These are phyloP conservation scores for Myripristis jacobus DNA, from an alignment of 2,797 vertebrate species.

Conservation along the genomic window DNA sequence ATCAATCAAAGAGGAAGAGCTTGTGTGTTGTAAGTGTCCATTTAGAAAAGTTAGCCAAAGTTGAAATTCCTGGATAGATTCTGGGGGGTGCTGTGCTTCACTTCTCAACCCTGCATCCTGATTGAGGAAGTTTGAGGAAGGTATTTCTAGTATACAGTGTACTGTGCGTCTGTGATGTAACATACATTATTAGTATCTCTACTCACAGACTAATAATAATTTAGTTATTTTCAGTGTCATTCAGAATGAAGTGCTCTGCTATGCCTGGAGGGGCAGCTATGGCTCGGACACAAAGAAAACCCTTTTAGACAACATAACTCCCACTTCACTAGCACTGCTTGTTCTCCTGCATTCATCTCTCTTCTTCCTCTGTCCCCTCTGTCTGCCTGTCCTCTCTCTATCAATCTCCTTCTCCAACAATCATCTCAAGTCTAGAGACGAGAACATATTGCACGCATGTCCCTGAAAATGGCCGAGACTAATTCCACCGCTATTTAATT, in stretches of 20 bases:
- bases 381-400: neutral
- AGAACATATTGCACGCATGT: neutral
- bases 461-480: neutral
- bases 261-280: constrained; percentile 40
- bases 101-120: neutral
- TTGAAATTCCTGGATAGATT: no score
- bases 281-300: constrained; percentile 52
- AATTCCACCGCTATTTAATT: constrained; percentile 5
- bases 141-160: neutral
- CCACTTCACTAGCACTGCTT: constrained; percentile 22
- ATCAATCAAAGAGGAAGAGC: no score
- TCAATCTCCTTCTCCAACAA: neutral
- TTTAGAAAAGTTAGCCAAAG: neutral
- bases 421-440: no score
- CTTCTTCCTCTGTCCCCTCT: neutral
- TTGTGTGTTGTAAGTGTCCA: neutral
- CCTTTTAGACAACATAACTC: constrained; percentile 51
- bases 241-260: constrained; percentile 40
- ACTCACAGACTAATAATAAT: constrained; percentile 13
- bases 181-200: constrained; percentile 14
- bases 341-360: constrained; percentile 13
- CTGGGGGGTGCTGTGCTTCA: no score
- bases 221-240: constrained; percentile 30
- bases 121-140: neutral
- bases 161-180: constrained; percentile 20